These are phyloP conservation scores for Nephila pilipes DNA, from an alignment of 1,140 invertebrate species.

Conservation along the genomic window DNA sequence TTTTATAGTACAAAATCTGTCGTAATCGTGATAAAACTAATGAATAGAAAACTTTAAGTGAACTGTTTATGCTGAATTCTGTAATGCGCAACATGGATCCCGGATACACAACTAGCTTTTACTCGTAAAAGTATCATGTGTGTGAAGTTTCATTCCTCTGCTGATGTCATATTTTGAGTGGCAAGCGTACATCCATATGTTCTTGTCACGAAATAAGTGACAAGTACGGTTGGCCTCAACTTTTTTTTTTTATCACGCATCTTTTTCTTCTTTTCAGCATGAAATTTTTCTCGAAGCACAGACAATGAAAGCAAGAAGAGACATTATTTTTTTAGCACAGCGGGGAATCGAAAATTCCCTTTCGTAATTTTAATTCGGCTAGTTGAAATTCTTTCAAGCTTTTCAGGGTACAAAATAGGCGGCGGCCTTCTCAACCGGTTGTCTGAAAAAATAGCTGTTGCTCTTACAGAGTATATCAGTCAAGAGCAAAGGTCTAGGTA, in stretches of 20 bases:
- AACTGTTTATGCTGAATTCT: neutral
- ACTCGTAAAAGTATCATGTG: neutral
- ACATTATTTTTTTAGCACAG: neutral
- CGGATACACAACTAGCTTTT: neutral
- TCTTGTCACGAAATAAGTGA: neutral
- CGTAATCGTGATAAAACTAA: neutral
- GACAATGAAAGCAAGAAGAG: neutral
- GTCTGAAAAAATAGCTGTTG: too few species aligned
- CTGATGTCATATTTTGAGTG: slow-evolving; percentile 1
- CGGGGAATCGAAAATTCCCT: neutral
- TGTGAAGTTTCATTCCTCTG: neutral
- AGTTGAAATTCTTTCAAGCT: slow-evolving; percentile 3
- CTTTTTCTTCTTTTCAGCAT: neutral
- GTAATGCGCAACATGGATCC: neutral
- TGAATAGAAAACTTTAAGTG: neutral
- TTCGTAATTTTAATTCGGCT: slow-evolving; percentile 1
- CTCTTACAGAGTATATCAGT: neutral
- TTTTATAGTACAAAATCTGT: neutral
- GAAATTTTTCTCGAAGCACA: neutral
- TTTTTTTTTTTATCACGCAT: neutral
- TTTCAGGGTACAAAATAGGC: neutral
- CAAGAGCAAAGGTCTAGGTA: neutral
- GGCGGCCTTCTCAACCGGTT: too few species aligned
- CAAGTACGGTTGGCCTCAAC: neutral
- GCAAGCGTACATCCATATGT: slow-evolving; percentile 5